A percentile compares a stretch with the other conserved stretches of the same genome.
Evolutionary conservation across 92 coral and sea anemone species (phyloP).

Genomic region (Umimayanthus chanpuru): DNA sequence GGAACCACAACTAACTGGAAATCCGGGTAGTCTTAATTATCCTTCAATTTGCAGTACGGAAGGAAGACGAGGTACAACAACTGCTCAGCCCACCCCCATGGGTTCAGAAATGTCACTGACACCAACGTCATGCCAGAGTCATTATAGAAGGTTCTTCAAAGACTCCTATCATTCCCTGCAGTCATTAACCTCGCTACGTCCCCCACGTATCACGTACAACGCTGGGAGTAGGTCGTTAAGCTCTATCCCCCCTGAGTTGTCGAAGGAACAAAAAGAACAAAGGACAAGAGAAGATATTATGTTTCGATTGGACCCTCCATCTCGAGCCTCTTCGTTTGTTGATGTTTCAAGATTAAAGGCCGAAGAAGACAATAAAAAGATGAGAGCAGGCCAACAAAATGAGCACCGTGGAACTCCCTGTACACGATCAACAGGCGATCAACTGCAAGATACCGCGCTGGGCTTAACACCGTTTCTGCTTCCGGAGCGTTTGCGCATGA

Average conservation of each 20-base stretch:
- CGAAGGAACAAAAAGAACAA: slow-evolving; percentile 38
- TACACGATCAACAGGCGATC: slow-evolving; percentile 24
- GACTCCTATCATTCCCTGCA: slow-evolving; percentile 63
- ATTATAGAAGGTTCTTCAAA: slow-evolving; percentile 52
- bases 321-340: slow-evolving; percentile 62
- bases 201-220: slow-evolving; percentile 36
- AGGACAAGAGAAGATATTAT: slow-evolving; percentile 55
- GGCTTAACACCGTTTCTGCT: neutral
- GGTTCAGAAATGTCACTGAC: slow-evolving; percentile 46
- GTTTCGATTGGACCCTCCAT: slow-evolving; percentile 62
- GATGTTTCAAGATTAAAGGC: slow-evolving; percentile 52
- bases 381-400: neutral
- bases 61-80: slow-evolving; percentile 49
- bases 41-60: slow-evolving; percentile 81
- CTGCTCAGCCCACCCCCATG: slow-evolving; percentile 39
- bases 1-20: slow-evolving; percentile 17
- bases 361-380: slow-evolving; percentile 3
- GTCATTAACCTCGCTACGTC: slow-evolving; percentile 53
- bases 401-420: neutral
- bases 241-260: slow-evolving; percentile 62
- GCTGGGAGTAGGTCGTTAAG: slow-evolving; percentile 65
- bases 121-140: slow-evolving; percentile 41
- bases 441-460: slow-evolving; percentile 17
- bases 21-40: slow-evolving; percentile 50
- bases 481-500: slow-evolving; percentile 60